These are phyloP conservation scores for Lepetodrilus schrolli DNA, from an alignment of 2,888 invertebrate genomes.

Conservation along the genomic window DNA sequence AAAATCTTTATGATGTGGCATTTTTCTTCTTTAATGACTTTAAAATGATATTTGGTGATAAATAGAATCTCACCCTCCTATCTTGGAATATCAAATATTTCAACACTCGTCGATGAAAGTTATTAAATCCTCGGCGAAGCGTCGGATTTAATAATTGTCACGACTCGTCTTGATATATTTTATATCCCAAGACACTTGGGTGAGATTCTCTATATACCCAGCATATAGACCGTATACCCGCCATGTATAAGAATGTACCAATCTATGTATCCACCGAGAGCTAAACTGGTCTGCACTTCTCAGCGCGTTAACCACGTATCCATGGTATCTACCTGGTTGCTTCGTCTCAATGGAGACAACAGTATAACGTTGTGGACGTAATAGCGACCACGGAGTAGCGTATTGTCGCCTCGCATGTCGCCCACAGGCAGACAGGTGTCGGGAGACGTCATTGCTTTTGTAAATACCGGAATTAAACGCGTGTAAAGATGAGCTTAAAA, in stretches of 20 bases:
- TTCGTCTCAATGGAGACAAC: constrained; percentile 6
- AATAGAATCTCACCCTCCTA: no score
- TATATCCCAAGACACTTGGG: no score
- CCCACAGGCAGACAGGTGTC: constrained; percentile 10
- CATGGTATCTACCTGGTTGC: not conserved
- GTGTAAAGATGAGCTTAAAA: not conserved
- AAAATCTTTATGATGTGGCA: no score
- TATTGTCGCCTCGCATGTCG: not conserved
- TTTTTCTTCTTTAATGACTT: no score
- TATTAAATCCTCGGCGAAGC: no score
- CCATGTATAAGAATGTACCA: not conserved
- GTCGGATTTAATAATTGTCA: no score
- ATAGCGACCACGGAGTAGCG: not conserved
- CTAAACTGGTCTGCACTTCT: not conserved
- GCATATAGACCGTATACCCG: no score
- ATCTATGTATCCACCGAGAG: not conserved
- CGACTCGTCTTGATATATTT: no score
- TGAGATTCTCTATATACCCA: no score
- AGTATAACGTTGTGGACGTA: not conserved
- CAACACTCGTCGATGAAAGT: no score
- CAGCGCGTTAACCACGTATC: not conserved
- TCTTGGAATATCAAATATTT: no score
- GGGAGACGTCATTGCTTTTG: constrained; percentile 12
- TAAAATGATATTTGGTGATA: no score
- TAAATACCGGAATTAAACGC: constrained; percentile 14